Percentiles rank a stretch among this genome's conserved stretches.
Evolutionary conservation across 2,888 invertebrate species (phyloP).

Genomic region (Pyrrhia umbra): DNA sequence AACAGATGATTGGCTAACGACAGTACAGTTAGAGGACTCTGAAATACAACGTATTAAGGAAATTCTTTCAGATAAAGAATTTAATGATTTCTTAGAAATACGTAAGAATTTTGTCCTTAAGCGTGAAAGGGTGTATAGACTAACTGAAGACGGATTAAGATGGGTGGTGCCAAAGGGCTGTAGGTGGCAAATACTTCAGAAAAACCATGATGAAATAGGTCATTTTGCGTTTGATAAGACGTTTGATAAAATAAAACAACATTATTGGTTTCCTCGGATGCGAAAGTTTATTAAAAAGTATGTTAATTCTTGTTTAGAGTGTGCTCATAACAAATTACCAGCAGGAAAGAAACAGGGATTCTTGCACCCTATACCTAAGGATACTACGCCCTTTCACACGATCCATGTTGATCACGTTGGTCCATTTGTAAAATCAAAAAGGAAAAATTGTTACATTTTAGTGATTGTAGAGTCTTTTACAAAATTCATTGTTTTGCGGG

Average conservation of each 20-base stretch:
- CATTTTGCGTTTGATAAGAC: slow-evolving; percentile 47
- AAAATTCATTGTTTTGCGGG: slow-evolving; percentile 62
- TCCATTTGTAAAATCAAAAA: slow-evolving; percentile 2
- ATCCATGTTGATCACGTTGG: slow-evolving; percentile 15
- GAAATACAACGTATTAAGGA: slow-evolving; percentile 5
- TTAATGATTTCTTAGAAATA: neutral
- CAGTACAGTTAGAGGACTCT: slow-evolving; percentile 1
- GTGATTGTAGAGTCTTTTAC: slow-evolving; percentile 46
- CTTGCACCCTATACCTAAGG: slow-evolving; percentile 7
- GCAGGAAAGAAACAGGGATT: slow-evolving; percentile 9
- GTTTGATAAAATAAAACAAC: slow-evolving; percentile 19
- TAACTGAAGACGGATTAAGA: slow-evolving; percentile 15
- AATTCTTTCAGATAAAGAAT: neutral
- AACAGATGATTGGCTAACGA: slow-evolving; percentile 1
- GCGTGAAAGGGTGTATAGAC: neutral
- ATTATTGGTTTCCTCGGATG: slow-evolving; percentile 46
- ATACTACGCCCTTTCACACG: slow-evolving; percentile 5
- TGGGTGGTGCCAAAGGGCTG: slow-evolving; percentile 35
- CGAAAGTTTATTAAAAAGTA: slow-evolving; percentile 41
- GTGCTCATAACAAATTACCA: slow-evolving; percentile 20
- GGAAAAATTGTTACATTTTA: slow-evolving; percentile 7
- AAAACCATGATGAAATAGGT: slow-evolving; percentile 51
- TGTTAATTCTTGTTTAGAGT: slow-evolving; percentile 42
- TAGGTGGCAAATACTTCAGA: slow-evolving; percentile 41
- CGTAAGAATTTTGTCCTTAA: slow-evolving; percentile 7